Evolutionary conservation across 2,113 vertebrate species (phyloP).

Genomic region (Triplophysa rosa): DNA sequence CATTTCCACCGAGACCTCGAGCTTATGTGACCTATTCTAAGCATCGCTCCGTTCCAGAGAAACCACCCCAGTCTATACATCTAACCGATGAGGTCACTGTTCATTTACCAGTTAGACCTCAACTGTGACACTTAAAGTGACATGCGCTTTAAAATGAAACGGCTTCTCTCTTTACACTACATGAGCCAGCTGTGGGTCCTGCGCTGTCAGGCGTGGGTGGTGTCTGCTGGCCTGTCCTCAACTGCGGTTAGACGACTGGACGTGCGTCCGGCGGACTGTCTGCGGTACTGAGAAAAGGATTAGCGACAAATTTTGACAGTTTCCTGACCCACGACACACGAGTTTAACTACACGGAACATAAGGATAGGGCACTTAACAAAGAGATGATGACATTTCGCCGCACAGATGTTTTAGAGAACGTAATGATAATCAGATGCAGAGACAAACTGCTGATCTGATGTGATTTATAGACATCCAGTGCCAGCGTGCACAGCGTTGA

Average conservation of each 20-base stretch:
- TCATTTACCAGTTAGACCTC: slow-evolving; percentile 39
- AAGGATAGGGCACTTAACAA: slow-evolving; percentile 17
- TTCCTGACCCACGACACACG: slow-evolving; percentile 37
- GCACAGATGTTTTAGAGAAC: slow-evolving; percentile 37
- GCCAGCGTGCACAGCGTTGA: slow-evolving; percentile 34
- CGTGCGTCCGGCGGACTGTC: slow-evolving; percentile 46
- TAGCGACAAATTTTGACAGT: slow-evolving; percentile 53
- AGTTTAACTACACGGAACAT: slow-evolving; percentile 18
- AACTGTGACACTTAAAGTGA: slow-evolving; percentile 35
- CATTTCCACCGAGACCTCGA: slow-evolving; percentile 22
- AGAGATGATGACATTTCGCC: slow-evolving; percentile 44
- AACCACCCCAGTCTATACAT: slow-evolving; percentile 22
- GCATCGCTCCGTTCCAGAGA: slow-evolving; percentile 10
- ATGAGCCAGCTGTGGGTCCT: slow-evolving; percentile 46
- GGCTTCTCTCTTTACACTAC: slow-evolving; percentile 50
- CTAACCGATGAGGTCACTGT: slow-evolving; percentile 36
- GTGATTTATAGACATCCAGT: slow-evolving; percentile 42
- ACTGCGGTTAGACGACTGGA: slow-evolving; percentile 39
- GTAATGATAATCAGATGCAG: slow-evolving; percentile 55
- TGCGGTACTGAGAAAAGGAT: slow-evolving; percentile 48
- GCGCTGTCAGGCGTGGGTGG: slow-evolving; percentile 43
- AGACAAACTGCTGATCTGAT: slow-evolving; percentile 42
- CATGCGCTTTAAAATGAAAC: slow-evolving; percentile 49
- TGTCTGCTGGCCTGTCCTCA: slow-evolving; percentile 55
- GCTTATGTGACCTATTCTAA: slow-evolving; percentile 40